Conservation (phyloP, 2,113 vertebrate genomes). For the Plectropomus leopardus region DNA sequence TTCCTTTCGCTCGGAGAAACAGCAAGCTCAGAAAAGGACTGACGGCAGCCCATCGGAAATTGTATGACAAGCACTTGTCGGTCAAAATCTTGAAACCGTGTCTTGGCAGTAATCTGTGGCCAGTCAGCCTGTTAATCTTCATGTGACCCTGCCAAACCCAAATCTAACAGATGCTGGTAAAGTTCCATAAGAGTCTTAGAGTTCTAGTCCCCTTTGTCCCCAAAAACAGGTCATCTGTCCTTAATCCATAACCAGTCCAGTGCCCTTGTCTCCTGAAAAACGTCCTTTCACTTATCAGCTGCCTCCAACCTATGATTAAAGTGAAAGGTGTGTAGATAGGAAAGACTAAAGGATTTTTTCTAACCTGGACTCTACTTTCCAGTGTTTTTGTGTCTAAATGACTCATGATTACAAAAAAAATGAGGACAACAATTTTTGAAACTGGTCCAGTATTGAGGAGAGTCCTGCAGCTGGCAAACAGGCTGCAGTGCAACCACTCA, state of each 20-base stretch:
- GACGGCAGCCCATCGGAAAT: conserved; percentile 51
- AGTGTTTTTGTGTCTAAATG: no score
- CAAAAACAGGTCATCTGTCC: conserved; percentile 30
- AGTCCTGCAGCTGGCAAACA: no score
- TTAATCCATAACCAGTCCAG: neutral
- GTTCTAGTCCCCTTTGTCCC: conserved; percentile 46
- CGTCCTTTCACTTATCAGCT: neutral
- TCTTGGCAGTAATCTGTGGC: conserved; percentile 55
- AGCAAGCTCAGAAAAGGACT: conserved; percentile 60
- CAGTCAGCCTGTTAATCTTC: conserved; percentile 62
- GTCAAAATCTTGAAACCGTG: conserved; percentile 53
- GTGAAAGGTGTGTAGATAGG: neutral
- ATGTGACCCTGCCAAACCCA: conserved; percentile 40
- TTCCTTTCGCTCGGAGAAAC: conserved; percentile 61
- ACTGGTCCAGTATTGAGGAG: no score
- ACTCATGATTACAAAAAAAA: no score
- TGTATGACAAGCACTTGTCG: conserved; percentile 41
- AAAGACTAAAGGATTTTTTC: no score
- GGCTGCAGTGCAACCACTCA: no score
- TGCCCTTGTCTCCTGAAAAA: neutral
- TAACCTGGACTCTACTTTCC: no score
- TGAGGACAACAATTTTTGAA: no score
- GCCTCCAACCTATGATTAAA: neutral
- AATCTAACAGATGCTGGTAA: conserved; percentile 53
- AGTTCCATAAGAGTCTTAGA: conserved; percentile 54